Evolutionary conservation across 2,113 vertebrate species (phyloP).

Genomic region (Columba livia): DNA sequence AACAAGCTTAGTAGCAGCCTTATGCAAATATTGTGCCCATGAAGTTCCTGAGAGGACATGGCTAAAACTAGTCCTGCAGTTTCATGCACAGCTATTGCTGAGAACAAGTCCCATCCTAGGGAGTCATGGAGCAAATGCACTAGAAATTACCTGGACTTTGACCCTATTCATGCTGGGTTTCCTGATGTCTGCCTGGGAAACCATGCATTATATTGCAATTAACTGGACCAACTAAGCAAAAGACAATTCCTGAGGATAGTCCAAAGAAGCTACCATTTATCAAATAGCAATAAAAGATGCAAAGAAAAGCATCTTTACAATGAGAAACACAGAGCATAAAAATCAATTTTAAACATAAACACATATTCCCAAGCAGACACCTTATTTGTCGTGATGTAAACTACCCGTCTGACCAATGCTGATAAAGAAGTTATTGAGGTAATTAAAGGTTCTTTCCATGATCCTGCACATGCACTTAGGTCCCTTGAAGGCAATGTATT

Average conservation of each 20-base stretch:
- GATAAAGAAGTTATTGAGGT: not conserved
- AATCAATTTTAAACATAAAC: not conserved
- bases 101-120: not conserved
- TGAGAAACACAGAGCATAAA: not conserved
- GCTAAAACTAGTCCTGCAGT: not conserved
- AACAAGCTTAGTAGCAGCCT: not conserved
- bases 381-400: not conserved
- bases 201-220: not conserved
- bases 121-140: not conserved
- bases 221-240: not conserved
- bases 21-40: fast-evolving
- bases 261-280: not conserved
- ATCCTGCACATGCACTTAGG: not conserved
- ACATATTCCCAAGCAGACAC: not conserved
- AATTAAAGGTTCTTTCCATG: not conserved
- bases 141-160: not conserved
- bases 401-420: not conserved
- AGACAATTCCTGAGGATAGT: not conserved
- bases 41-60: fast-evolving
- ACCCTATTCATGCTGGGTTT: not conserved
- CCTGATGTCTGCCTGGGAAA: not conserved
- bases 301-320: not conserved
- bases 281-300: not conserved
- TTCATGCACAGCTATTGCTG: not conserved
- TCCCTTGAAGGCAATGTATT: not conserved